phyloP scores from a whole-genome alignment of 2,888 invertebrate species.

The Sisyra terminalis region DNA sequence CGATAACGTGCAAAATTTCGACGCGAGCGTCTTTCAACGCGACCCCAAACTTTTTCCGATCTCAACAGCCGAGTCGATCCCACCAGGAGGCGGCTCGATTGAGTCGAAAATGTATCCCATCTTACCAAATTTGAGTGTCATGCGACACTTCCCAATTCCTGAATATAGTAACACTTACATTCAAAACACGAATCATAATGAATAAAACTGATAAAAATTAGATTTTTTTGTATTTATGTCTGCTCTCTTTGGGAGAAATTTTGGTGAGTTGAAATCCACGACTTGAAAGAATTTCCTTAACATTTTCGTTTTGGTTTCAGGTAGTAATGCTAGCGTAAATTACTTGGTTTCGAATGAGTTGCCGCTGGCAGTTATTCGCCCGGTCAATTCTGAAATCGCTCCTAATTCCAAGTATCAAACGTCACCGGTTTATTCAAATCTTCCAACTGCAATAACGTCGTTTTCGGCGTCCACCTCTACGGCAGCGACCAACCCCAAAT shows the following conservation, averaged over 20 bases:
- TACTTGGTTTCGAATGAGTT: conserved; percentile 47
- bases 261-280: too few relatives aligned
- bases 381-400: conserved; percentile 9
- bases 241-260: too few relatives aligned
- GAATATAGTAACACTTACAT: conserved; percentile 26
- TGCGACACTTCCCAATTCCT: conserved; percentile 21
- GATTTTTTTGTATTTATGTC: not conserved
- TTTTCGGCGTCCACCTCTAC: conserved; percentile 8
- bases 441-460: conserved; percentile 14
- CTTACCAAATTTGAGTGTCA: conserved; percentile 8
- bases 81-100: not conserved
- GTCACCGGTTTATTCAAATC: conserved; percentile 27
- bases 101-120: conserved; percentile 8
- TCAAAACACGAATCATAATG: conserved; percentile 17
- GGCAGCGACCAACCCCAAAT: conserved; percentile 20
- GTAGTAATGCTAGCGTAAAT: conserved; percentile 45
- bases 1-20: conserved; percentile 6
- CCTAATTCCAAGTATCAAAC: conserved; percentile 15
- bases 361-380: conserved; percentile 30
- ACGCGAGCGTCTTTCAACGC: not conserved
- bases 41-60: not conserved
- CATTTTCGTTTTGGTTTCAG: conserved; percentile 35
- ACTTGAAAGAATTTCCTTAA: too few relatives aligned
- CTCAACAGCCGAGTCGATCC: not conserved
- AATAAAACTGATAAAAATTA: not conserved